These are phyloP conservation scores for Sycobia sp. DNA, from an alignment of 1,140 invertebrate genomes.

Conservation along the genomic window DNA sequence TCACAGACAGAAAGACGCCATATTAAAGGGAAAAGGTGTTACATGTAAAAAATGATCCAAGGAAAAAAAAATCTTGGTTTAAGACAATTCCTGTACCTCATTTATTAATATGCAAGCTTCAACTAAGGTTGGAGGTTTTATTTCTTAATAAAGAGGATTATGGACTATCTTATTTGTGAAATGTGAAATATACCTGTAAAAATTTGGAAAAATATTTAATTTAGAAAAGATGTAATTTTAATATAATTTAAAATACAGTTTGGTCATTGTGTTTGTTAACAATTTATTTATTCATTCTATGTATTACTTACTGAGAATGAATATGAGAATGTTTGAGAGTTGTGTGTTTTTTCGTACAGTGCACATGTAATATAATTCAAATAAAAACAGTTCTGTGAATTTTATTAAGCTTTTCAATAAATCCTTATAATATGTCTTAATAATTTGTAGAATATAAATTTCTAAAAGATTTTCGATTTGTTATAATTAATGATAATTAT, in stretches of 20 bases:
- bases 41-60: no score
- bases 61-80: neutral
- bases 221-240: slow-evolving; percentile 20
- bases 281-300: slow-evolving; percentile 26
- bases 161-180: slow-evolving; percentile 23
- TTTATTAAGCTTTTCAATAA: no score
- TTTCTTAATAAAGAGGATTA: slow-evolving; percentile 1
- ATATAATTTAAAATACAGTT: no score
- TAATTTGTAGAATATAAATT: no score
- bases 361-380: slow-evolving; percentile 45
- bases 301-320: slow-evolving; percentile 11
- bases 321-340: slow-evolving; percentile 15
- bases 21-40: slow-evolving; percentile 6
- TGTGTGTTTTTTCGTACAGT: slow-evolving; percentile 44
- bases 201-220: slow-evolving; percentile 18
- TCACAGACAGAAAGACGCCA: slow-evolving; percentile 79
- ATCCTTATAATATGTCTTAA: no score
- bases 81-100: neutral
- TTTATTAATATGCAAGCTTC: neutral
- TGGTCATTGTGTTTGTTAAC: slow-evolving; percentile 13
- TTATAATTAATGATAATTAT: neutral
- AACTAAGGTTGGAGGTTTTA: slow-evolving; percentile 5
- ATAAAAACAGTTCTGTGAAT: slow-evolving; percentile 39
- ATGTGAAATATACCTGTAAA: slow-evolving; percentile 23
- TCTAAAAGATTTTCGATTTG: slow-evolving; percentile 9